Evolutionary conservation across 2,888 invertebrate genomes (phyloP).

Genomic region (Catocala sponsa): DNA sequence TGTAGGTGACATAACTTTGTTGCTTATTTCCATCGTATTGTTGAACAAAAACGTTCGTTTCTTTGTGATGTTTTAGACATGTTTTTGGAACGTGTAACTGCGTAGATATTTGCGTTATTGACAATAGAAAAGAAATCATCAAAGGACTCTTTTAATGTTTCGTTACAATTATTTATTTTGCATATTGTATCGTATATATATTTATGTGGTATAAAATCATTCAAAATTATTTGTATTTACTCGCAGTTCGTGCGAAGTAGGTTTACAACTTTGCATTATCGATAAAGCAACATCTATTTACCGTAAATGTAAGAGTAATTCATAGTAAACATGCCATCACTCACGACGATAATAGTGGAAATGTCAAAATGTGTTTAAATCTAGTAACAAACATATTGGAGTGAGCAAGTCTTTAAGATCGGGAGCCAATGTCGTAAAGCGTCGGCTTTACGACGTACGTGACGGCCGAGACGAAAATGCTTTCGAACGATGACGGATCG

Average conservation of each 20-base stretch:
- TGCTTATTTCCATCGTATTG: conserved; percentile 48
- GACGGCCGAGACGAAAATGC: conserved; percentile 61
- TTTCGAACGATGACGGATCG: conserved; percentile 58
- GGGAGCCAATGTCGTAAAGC: conserved; percentile 65
- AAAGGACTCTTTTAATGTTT: conserved; percentile 46
- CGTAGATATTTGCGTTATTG: conserved; percentile 37
- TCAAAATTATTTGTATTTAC: conserved; percentile 4
- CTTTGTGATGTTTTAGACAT: conserved; percentile 48
- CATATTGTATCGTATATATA: background rate
- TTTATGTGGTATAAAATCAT: background rate
- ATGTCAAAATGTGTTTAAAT: conserved; percentile 55
- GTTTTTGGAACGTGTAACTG: conserved; percentile 26
- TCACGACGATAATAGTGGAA: conserved; percentile 46
- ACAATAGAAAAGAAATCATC: conserved; percentile 42
- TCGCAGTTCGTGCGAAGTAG: conserved; percentile 12
- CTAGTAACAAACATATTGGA: conserved; percentile 47
- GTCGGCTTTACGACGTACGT: conserved; percentile 60
- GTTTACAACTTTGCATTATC: conserved; percentile 15
- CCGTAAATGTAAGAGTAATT: conserved; percentile 21
- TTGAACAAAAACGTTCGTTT: conserved; percentile 39
- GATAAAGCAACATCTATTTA: conserved; percentile 21
- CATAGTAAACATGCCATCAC: conserved; percentile 43
- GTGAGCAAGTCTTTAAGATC: conserved; percentile 54
- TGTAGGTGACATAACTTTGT: conserved; percentile 58
- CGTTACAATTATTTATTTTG: conserved; percentile 18